These are phyloP conservation scores for Sus scrofa DNA, from an alignment of 2,113 vertebrate genomes.

Conservation along the genomic window T2T-Sscrofa CM000816.6:49452001-49452500, in stretches of 20 bases:
- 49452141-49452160: not conserved
- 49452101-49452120: not conserved
- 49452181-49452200: not conserved
- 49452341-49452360: not conserved
- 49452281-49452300: not conserved
- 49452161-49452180: not conserved
- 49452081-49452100: not conserved
- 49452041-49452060: not conserved
- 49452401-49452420: not conserved
- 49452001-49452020: not conserved
- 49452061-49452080: not conserved
- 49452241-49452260: not conserved
- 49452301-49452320: not conserved
- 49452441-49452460: constrained; percentile 17
- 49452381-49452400: not conserved
- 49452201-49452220: not conserved
- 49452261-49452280: not conserved
- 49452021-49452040: not conserved
- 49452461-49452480: constrained; percentile 11
- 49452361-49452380: not conserved
- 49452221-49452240: not conserved
- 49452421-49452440: not conserved
- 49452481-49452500: constrained; percentile 18
- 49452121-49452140: not conserved
- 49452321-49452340: not conserved